Evolutionary conservation across 2,797 vertebrate species (phyloP), one percentile per base, ranked within the genome.

Genomic region (Morelia viridis): DNA sequence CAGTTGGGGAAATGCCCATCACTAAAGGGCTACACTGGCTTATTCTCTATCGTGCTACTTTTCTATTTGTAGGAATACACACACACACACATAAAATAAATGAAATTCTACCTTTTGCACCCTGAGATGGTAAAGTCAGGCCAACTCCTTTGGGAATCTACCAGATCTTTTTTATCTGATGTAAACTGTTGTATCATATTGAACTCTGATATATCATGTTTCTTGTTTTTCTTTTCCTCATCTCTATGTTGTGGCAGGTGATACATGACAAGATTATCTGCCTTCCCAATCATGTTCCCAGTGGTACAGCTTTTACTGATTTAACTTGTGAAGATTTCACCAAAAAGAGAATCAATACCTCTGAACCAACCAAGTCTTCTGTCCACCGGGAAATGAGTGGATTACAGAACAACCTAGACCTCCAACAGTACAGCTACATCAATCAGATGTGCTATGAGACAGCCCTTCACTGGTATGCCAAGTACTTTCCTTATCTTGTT

Each of bases 181-280:
- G 15, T 19, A 85, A 57, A 58, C 22, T 56, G 35, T 56, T 87
- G 50, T 87, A 10, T 28, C 57, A 24, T 62, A 56, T 8, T 64
- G 35, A 5, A 6, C 2, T 76, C 24, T 71, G 58, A 22, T 64
- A n/a, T n/a, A n/a, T 83, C 41, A 87, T 50, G 3, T 83, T 6
- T 28, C 17, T 93, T 61, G 7, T 61, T 61, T 61, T n/a, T 88
- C 35, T 89, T 85, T 24, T 89, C 62, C 8, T 62, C 58, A 68
- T 46, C 56, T 24, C n/a, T 28, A 9, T 80, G 61, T 24, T 71
- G 9, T 86, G 61, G 53, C 94, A 99, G 99, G 98, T 99, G 91
- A 99, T 98, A 0, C 98, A 99, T 92, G 98, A 99, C 93, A 99
- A 98, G 96, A 99, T 99, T 65, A 96, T 98, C 0, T 99, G 98